Evolutionary conservation across 2,113 vertebrate species (phyloP).

Genomic region (Fregetta grallaria): DNA sequence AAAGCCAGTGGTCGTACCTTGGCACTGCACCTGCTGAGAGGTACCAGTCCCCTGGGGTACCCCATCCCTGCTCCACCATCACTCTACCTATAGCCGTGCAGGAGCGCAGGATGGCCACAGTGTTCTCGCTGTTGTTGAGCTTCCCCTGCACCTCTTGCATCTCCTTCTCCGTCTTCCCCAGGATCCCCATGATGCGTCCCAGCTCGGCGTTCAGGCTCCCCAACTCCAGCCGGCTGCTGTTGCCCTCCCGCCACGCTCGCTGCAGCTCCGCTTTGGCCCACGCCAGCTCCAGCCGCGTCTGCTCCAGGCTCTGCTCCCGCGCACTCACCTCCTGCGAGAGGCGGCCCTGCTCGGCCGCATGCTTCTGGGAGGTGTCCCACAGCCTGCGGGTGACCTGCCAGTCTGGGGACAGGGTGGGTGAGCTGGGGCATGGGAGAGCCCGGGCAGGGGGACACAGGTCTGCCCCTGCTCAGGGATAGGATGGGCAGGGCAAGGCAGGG

Average conservation of each 20-base stretch:
- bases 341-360: background rate
- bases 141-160: background rate
- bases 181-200: rapidly evolving
- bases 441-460: rapidly evolving
- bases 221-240: background rate
- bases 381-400: conserved; percentile 25
- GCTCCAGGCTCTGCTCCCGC: background rate
- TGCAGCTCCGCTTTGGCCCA: background rate
- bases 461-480: background rate
- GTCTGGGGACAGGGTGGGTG: background rate
- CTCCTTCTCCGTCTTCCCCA: background rate
- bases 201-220: background rate
- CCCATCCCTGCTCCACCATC: background rate
- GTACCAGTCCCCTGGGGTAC: background rate
- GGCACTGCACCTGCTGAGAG: background rate
- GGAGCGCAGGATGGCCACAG: conserved; percentile 15
- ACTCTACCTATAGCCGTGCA: conserved; percentile 13
- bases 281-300: background rate
- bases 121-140: conserved; percentile 6
- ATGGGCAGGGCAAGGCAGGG: background rate
- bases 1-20: background rate
- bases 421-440: background rate
- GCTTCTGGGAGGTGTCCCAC: background rate
- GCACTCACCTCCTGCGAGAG: background rate
- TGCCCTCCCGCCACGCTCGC: background rate